Percentiles rank a stretch among this genome's conserved stretches.
Conservation (phyloP, 30 jellyfish, hydroid and myxozoan genomes). For the Catostylus mosaicus region DNA sequence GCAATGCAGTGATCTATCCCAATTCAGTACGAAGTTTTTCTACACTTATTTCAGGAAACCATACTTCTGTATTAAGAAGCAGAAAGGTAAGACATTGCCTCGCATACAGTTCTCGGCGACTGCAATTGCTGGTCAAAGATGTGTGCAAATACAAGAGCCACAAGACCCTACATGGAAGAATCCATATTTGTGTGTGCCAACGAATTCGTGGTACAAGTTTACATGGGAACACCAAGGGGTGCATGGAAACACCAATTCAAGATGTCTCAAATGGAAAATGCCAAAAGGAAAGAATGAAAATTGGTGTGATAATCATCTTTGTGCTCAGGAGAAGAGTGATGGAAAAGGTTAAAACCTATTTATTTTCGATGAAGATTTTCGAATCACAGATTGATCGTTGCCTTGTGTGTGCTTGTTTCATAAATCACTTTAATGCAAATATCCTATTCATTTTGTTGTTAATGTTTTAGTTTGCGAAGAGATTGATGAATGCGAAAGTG, state of each 20-base stretch:
- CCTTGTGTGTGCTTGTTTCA: neutral
- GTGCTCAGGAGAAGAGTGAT: conserved; percentile 62
- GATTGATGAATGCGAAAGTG: conserved; percentile 69
- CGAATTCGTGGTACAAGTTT: conserved; percentile 58
- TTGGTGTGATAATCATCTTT: conserved; percentile 65
- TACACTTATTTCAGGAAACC: conserved; percentile 50
- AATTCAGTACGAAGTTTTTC: conserved; percentile 36
- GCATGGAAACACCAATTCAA: conserved; percentile 17
- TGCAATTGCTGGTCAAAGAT: conserved; percentile 33
- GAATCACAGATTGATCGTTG: neutral
- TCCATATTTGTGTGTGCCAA: conserved; percentile 60
- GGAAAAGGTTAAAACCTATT: conserved; percentile 37
- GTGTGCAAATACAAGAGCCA: conserved; percentile 49
- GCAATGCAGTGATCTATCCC: conserved; percentile 42
- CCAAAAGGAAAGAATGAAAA: conserved; percentile 19
- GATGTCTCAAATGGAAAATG: conserved; percentile 52
- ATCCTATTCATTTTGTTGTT: neutral
- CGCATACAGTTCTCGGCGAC: conserved; percentile 26
- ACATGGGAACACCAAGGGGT: conserved; percentile 46
- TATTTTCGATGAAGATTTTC: neutral
- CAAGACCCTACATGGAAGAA: conserved; percentile 33
- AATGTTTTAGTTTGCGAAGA: conserved; percentile 35
- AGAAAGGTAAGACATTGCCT: conserved; percentile 33
- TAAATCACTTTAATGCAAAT: neutral
- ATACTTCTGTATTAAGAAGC: conserved; percentile 48